Percentiles rank a stretch among this genome's conserved stretches.
These are phyloP conservation scores for Malaclemys terrapin DNA, from an alignment of 2,113 vertebrate genomes.

Conservation along the genomic window DNA sequence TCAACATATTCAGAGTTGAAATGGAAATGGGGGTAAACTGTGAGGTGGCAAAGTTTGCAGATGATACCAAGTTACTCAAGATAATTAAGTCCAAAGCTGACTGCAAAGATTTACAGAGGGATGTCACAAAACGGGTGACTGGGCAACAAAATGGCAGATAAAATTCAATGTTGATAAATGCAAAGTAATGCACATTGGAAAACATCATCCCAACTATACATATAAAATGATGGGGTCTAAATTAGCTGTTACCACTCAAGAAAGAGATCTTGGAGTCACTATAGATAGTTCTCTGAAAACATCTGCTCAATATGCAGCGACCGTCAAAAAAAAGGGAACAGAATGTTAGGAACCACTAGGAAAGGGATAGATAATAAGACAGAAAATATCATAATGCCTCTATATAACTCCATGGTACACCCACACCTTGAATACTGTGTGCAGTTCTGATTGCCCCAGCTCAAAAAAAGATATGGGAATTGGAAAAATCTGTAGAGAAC, in stretches of 20 bases:
- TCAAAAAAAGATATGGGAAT: background rate
- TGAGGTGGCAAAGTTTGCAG: background rate
- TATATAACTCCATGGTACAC: background rate
- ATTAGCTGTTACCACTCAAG: background rate
- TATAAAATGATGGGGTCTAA: background rate
- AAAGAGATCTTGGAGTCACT: background rate
- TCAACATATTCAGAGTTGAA: background rate
- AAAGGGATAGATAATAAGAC: background rate
- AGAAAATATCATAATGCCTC: background rate
- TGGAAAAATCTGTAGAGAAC: background rate
- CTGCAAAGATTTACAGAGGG: background rate
- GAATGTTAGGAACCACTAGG: background rate
- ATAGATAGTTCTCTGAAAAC: background rate
- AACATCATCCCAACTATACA: background rate
- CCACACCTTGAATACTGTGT: background rate
- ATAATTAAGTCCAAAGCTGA: background rate
- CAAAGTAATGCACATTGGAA: background rate
- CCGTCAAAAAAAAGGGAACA: background rate
- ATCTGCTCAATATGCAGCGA: background rate
- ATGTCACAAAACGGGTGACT: background rate
- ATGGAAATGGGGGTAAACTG: background rate
- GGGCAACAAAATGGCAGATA: background rate
- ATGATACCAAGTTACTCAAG: background rate
- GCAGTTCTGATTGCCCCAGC: background rate
- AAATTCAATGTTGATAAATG: background rate